Percentiles rank a stretch among this genome's conserved stretches.
Evolutionary conservation across 2,113 vertebrate species (phyloP).

Genomic region (Perognathus longimembris): DNA sequence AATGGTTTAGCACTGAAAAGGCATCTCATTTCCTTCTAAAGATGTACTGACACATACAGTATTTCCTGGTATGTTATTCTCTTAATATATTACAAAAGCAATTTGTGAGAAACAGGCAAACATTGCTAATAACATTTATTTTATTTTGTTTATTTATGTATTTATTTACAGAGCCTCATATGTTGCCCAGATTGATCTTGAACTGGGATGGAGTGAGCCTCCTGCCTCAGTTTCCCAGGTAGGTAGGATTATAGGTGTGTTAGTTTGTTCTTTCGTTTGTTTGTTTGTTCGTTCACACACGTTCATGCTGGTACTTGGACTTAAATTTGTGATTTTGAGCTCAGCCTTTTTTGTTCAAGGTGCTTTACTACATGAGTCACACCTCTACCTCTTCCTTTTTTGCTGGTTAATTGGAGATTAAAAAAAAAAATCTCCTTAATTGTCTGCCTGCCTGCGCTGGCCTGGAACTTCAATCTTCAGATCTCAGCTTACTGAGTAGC

Average conservation of each 20-base stretch:
- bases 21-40: neutral
- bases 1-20: neutral
- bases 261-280: no score
- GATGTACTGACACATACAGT: neutral
- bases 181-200: neutral
- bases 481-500: no score
- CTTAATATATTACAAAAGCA: constrained; percentile 7
- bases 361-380: no score
- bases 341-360: no score
- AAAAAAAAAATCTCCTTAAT: no score
- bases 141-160: neutral
- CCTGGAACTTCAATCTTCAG: no score
- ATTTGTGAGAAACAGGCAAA: constrained; percentile 30
- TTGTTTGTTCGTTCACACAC: constrained; percentile 56
- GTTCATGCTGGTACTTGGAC: no score
- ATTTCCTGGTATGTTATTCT: neutral
- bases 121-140: neutral
- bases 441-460: no score
- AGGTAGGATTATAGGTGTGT: neutral
- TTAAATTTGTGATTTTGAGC: no score
- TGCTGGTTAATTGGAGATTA: no score
- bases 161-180: neutral
- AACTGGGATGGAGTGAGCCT: neutral
- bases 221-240: neutral
- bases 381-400: no score